Base-by-base conservation (phyloP, 2,797 vertebrate species). In the Lindbergichthys nudifrons region DNA sequence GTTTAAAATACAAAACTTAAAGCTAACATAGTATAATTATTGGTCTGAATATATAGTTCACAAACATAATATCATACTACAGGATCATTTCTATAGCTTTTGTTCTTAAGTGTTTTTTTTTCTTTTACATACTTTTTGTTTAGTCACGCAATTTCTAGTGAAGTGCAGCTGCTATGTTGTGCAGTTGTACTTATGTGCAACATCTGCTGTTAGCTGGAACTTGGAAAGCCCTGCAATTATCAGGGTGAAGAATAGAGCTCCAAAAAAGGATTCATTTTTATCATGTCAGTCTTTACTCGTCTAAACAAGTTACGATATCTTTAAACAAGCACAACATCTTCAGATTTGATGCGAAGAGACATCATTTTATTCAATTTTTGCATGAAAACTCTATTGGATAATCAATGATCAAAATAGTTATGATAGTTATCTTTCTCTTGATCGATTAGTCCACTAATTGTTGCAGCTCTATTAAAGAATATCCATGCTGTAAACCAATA, bases 211-310 rank as follows among this genome's bases (percentile, higher is more conserved):
- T 2, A 54, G 15, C 15, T 48, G 0, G 9, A 54, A 21, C 48
- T 60, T 70, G 54, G 64, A 19, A 43, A 65, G 48, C 46, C 11
- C 23, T 64, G 47, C 16, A 59, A 26, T 67, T 56, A 75, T 82
- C 67, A 57, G 61, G 61, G 30, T 53, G 19, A 58, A 73, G 15
- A 60, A 50, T 36, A 36, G 32, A 36, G 8, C 32, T 36, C 7
- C 32, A 36, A 36, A 1, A 36, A 36, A 36, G 32, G 32, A 36
- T 36, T 36, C 8, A 36, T 36, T 36, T 36, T 36, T 1, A 36
- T 36, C 8, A 9, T 36, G 32, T 36, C 32, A 36, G 32, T 36
- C 32, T 36, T 36, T 36, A 7, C 32, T 36, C 32, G 8, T 36
- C 32, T 8, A 36, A 36, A 36, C 32, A 36, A 36, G 32, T 26